Evolutionary conservation across 2,888 invertebrate genomes (phyloP).

Genomic region (Callosobruchus maculatus): DNA sequence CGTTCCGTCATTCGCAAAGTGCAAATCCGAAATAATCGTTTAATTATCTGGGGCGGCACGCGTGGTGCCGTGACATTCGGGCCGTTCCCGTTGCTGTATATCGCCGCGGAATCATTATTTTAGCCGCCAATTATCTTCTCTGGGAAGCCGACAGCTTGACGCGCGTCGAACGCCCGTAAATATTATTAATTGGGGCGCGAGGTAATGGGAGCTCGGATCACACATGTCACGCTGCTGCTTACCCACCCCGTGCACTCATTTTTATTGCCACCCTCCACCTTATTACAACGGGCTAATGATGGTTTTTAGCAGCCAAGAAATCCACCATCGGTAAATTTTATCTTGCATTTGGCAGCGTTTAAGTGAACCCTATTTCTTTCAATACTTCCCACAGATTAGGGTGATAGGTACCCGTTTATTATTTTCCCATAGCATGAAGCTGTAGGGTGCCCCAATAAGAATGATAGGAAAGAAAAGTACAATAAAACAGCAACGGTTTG

Average conservation of each 20-base stretch:
- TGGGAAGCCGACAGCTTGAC: not conserved
- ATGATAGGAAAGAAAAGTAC: too few species aligned
- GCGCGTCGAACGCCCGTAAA: not conserved
- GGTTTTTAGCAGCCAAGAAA: too few species aligned
- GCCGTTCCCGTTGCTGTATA: not conserved
- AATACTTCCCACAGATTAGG: too few species aligned
- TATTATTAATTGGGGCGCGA: not conserved
- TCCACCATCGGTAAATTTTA: too few species aligned
- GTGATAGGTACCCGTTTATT: too few species aligned
- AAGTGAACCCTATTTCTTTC: too few species aligned
- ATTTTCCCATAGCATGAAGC: too few species aligned
- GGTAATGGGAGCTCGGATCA: not conserved
- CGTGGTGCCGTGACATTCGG: not conserved
- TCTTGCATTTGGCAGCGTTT: too few species aligned
- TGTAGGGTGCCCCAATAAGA: too few species aligned
- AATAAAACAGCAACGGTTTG: too few species aligned
- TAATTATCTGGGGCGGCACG: not conserved
- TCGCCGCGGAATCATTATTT: not conserved
- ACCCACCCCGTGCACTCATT: not conserved
- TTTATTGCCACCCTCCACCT: not conserved
- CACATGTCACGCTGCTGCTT: not conserved
- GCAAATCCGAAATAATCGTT: not conserved
- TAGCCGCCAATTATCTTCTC: slow-evolving; percentile 1
- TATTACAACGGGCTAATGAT: too few species aligned
- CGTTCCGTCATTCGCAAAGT: not conserved